A percentile compares a stretch with the other conserved stretches of the same genome.
Conservation (phyloP, 2,113 vertebrate species). For the Typhlomys cinereus region DNA sequence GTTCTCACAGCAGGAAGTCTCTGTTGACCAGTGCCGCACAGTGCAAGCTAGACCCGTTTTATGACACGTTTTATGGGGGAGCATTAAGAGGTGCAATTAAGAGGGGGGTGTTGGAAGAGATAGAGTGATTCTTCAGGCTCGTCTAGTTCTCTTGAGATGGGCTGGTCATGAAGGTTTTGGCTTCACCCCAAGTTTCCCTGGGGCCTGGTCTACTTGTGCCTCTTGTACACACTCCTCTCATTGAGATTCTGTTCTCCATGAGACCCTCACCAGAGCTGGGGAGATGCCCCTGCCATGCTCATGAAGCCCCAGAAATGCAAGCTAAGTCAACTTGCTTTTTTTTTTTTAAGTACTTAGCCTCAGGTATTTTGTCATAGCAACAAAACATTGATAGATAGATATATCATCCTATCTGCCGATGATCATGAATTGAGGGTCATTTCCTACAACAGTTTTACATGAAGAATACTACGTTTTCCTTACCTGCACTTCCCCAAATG, state of each 20-base stretch:
- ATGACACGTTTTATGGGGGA: too few species aligned
- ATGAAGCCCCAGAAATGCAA: background rate
- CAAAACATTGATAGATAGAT: background rate
- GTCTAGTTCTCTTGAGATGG: background rate
- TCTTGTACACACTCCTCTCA: background rate
- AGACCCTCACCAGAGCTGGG: background rate
- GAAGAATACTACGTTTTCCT: background rate
- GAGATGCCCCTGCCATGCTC: background rate
- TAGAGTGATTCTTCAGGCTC: background rate
- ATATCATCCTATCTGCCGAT: background rate
- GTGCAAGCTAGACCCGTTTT: too few species aligned
- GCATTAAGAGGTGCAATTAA: background rate
- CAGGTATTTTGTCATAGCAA: background rate
- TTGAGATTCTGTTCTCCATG: background rate
- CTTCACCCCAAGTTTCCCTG: background rate
- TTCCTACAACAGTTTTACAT: background rate
- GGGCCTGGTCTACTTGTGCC: too few species aligned
- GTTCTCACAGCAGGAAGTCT: too few species aligned
- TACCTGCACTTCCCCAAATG: conserved; percentile 87
- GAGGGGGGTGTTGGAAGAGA: background rate
- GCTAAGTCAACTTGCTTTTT: background rate
- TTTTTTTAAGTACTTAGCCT: background rate
- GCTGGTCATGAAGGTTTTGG: too few species aligned
- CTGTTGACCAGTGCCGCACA: too few species aligned
- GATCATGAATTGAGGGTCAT: background rate